A percentile compares a stretch with the other conserved stretches of the same genome.
These are phyloP conservation scores for Grammomys surdaster DNA, from an alignment of 2,113 vertebrate genomes.

Conservation along the genomic window DNA sequence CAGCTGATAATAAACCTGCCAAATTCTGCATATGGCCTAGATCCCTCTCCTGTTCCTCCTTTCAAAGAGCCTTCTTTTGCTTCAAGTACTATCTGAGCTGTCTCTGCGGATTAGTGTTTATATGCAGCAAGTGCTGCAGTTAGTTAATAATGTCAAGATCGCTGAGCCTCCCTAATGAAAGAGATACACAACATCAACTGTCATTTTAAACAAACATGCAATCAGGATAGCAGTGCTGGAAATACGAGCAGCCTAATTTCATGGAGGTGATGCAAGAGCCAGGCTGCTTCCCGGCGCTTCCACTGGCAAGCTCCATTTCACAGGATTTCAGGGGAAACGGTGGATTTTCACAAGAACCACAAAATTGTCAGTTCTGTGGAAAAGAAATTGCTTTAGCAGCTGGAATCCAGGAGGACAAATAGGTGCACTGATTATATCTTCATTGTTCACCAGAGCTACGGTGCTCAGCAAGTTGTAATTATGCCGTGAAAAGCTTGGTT, in stretches of 20 bases:
- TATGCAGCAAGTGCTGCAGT: constrained; percentile 85
- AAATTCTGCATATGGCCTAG: constrained; percentile 59
- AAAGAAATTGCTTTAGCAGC: constrained; percentile 88
- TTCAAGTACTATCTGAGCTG: constrained; percentile 85
- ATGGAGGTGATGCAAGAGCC: constrained; percentile 83
- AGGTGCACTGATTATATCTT: constrained; percentile 86
- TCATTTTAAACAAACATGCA: constrained; percentile 89
- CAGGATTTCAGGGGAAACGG: neutral
- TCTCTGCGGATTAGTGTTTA: constrained; percentile 87
- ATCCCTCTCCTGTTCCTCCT: constrained; percentile 62
- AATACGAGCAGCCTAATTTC: constrained; percentile 87
- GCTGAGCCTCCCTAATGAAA: constrained; percentile 87
- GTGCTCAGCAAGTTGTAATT: constrained; percentile 84
- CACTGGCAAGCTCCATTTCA: constrained; percentile 43
- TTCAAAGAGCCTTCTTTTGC: constrained; percentile 80
- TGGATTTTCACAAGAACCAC: constrained; percentile 81
- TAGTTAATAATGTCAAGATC: constrained; percentile 89
- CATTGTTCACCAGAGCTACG: constrained; percentile 84
- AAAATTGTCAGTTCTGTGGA: constrained; percentile 85
- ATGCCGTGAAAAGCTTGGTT: constrained; percentile 80
- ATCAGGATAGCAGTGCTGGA: constrained; percentile 85
- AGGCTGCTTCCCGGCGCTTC: constrained; percentile 81
- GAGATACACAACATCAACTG: constrained; percentile 88
- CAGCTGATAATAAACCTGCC: constrained; percentile 49
- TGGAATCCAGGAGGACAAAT: constrained; percentile 87